Conservation (phyloP, 2,888 invertebrate species). For the Pristionchus japonicus region DNA sequence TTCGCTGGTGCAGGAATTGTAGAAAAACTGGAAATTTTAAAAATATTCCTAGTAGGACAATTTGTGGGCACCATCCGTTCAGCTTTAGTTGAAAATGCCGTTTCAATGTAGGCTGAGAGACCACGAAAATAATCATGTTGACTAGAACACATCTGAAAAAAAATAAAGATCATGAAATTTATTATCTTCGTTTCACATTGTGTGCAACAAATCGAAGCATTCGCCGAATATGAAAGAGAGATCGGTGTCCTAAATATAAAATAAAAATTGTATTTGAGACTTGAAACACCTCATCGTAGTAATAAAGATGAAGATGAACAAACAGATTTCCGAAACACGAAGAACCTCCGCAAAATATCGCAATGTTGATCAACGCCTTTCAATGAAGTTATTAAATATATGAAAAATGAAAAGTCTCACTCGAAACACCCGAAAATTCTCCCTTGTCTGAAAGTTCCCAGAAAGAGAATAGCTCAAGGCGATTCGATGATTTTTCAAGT, state of each 20-base stretch:
- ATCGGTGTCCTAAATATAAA: not conserved
- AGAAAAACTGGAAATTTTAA: not conserved
- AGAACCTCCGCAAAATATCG: not conserved
- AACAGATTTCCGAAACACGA: not conserved
- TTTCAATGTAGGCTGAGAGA: not conserved
- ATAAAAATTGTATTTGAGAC: not conserved
- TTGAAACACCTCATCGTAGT: not conserved
- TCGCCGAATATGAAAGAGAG: not conserved
- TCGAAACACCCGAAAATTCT: not conserved
- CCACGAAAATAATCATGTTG: not conserved
- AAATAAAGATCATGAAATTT: too few relatives aligned
- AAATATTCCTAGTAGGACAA: not conserved
- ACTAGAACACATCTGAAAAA: not conserved
- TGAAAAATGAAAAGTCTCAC: not conserved
- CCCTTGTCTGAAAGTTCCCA: too few relatives aligned
- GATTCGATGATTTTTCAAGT: too few relatives aligned
- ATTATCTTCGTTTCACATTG: not conserved
- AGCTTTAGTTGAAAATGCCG: not conserved
- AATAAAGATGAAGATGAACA: not conserved
- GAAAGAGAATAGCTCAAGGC: too few relatives aligned
- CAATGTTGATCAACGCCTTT: not conserved
- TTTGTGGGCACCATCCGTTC: not conserved
- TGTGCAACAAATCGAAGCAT: not conserved
- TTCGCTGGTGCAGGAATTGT: not conserved
- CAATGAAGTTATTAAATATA: not conserved